phyloP scores from a whole-genome alignment of 2,888 invertebrate genomes.

The Cerastis leucographa region DNA sequence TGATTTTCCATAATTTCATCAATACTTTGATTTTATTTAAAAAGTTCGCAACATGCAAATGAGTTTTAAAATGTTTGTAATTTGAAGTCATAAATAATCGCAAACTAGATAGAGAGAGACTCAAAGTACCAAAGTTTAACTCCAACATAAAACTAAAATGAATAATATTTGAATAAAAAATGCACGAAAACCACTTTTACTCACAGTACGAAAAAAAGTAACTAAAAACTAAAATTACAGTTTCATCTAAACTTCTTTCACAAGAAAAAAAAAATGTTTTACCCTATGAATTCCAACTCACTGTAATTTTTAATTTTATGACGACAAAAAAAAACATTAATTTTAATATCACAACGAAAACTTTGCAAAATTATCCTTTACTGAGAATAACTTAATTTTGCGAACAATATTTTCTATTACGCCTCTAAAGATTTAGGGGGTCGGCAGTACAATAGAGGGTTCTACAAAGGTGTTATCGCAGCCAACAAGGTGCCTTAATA shows the following conservation, averaged over 20 bases:
- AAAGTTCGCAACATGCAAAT: slow-evolving; percentile 37
- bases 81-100: slow-evolving; percentile 39
- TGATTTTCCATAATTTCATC: not conserved
- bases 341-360: slow-evolving; percentile 61
- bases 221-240: not conserved
- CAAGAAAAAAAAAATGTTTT: not conserved
- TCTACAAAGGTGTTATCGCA: slow-evolving; percentile 68
- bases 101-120: slow-evolving; percentile 11
- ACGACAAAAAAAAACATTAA: slow-evolving; percentile 56
- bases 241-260: not conserved
- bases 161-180: slow-evolving; percentile 45
- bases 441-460: slow-evolving; percentile 63
- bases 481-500: slow-evolving; percentile 61
- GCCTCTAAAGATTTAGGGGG: slow-evolving; percentile 66
- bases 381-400: slow-evolving; percentile 68
- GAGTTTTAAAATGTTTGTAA: slow-evolving; percentile 27
- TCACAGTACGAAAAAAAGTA: not conserved
- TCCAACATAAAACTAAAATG: slow-evolving; percentile 45
- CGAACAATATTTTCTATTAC: slow-evolving; percentile 71
- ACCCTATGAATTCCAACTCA: slow-evolving; percentile 15
- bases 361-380: slow-evolving; percentile 58
- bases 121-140: slow-evolving; percentile 41
- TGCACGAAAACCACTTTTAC: slow-evolving; percentile 5
- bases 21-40: slow-evolving; percentile 7
- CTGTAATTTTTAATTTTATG: slow-evolving; percentile 33